phyloP scores from a whole-genome alignment of 2,113 vertebrate species.

The Plecturocebus donacophilus region DNA sequence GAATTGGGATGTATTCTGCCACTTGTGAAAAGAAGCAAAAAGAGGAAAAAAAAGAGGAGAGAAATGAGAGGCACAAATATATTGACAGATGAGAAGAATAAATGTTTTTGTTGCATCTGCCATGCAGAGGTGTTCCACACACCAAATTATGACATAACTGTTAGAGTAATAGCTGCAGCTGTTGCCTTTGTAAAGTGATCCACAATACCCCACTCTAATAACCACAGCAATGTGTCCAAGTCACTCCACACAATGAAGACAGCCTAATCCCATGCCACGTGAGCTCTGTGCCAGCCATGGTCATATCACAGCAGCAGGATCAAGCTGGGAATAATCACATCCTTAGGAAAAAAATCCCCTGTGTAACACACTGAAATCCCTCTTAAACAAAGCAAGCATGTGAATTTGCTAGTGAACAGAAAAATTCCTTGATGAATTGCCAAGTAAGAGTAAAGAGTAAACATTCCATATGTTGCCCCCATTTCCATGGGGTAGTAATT shows the following conservation, averaged over 20 bases:
- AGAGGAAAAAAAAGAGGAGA: constrained; percentile 28
- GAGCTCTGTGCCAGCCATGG: constrained; percentile 77
- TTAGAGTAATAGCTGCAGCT: constrained; percentile 84
- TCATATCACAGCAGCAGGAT: constrained; percentile 81
- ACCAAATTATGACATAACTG: constrained; percentile 85
- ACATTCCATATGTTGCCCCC: background rate
- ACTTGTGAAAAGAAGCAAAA: constrained; percentile 65
- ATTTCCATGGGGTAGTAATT: background rate
- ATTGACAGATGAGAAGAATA: constrained; percentile 84
- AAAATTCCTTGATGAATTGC: constrained; percentile 72
- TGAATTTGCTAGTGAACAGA: constrained; percentile 76
- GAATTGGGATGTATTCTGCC: constrained; percentile 60
- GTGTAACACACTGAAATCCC: constrained; percentile 82
- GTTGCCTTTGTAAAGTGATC: constrained; percentile 86
- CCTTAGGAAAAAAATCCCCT: constrained; percentile 81
- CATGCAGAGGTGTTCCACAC: constrained; percentile 79
- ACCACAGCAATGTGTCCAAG: constrained; percentile 79
- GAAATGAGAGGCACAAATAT: constrained; percentile 73
- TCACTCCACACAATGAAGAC: constrained; percentile 79
- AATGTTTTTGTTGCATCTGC: constrained; percentile 78
- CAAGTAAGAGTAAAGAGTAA: constrained; percentile 46
- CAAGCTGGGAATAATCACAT: constrained; percentile 84
- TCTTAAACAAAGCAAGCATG: constrained; percentile 82
- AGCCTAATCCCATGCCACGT: constrained; percentile 81
- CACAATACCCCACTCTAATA: constrained; percentile 81